A percentile compares a stretch with the other conserved stretches of the same genome.
These are phyloP conservation scores for Cyprinodon variegatus DNA, from an alignment of 2,113 vertebrate genomes.

Conservation along the genomic window DNA sequence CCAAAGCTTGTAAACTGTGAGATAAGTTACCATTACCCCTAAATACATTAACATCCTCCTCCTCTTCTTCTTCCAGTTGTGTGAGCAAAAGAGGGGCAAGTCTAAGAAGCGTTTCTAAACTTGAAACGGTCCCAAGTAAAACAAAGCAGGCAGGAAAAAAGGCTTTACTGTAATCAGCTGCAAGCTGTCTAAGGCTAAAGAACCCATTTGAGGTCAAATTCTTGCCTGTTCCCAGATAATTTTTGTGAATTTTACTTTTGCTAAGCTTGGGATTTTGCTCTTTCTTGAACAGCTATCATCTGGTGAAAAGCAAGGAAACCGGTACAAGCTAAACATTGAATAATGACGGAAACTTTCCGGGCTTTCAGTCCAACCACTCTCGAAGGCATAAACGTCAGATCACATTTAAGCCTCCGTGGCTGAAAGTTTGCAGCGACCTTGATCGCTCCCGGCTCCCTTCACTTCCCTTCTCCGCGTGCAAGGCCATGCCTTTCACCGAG, in stretches of 20 bases:
- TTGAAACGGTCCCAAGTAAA: constrained; percentile 32
- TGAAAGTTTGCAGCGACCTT: constrained; percentile 37
- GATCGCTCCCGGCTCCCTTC: constrained; percentile 25
- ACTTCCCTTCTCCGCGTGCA: constrained; percentile 4
- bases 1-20: constrained; percentile 21
- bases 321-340: background rate
- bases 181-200: constrained; percentile 23
- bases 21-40: constrained; percentile 10
- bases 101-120: constrained; percentile 19
- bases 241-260: background rate
- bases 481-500: constrained; percentile 40
- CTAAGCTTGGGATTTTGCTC: background rate
- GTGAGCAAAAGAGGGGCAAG: constrained; percentile 24
- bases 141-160: constrained; percentile 53
- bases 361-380: background rate
- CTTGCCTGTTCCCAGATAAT: constrained; percentile 30
- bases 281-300: background rate
- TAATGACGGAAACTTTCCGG: constrained; percentile 1
- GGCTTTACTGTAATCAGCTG: constrained; percentile 30
- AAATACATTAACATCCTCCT: constrained; percentile 25
- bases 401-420: constrained; percentile 12
- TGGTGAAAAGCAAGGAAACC: background rate
- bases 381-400: constrained; percentile 5
- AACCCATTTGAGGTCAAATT: constrained; percentile 40
- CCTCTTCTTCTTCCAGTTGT: constrained; percentile 39